Evolutionary conservation across 23 tunicate genomes (phyloP).

Genomic region (Oikopleura dioica): DNA sequence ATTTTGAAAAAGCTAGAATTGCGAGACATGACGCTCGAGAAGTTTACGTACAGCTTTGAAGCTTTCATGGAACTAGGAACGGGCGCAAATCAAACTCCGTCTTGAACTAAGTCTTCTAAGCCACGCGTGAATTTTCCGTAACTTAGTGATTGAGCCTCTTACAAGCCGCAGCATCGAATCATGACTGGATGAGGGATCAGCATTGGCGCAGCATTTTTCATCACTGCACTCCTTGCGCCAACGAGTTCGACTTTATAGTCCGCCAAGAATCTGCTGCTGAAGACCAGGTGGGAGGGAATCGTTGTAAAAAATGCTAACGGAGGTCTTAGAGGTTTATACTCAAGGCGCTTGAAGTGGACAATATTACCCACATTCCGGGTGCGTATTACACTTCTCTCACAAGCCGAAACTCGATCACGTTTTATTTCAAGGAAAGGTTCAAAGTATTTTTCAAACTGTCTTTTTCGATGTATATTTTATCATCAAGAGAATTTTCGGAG

Average conservation of each 20-base stretch:
- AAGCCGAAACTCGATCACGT: background rate
- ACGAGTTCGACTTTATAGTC: constrained; percentile 3
- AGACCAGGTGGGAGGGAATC: background rate
- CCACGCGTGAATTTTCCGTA: too few relatives aligned
- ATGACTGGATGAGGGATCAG: constrained; percentile 13
- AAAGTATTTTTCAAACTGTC: too few relatives aligned
- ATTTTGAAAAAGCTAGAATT: background rate
- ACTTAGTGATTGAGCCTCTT: too few relatives aligned
- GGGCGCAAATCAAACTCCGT: too few relatives aligned
- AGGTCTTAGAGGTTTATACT: background rate
- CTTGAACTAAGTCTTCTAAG: too few relatives aligned
- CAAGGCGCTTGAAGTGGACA: background rate
- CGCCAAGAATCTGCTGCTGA: constrained; percentile 6
- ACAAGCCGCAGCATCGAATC: constrained; percentile 12
- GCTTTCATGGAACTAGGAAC: constrained; percentile 7
- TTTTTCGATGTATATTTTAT: too few relatives aligned
- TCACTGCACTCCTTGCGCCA: constrained; percentile 13
- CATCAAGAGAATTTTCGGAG: too few relatives aligned
- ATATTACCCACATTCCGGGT: constrained; percentile 6
- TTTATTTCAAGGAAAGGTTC: background rate
- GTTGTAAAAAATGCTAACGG: too few relatives aligned
- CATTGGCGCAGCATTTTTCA: constrained; percentile 7
- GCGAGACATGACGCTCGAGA: constrained; percentile 6
- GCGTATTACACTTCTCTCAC: constrained; percentile 2
- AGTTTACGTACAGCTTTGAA: constrained; percentile 2